phyloP scores from a whole-genome alignment of 2,797 vertebrate species.

The Garrulus glandarius region DNA sequence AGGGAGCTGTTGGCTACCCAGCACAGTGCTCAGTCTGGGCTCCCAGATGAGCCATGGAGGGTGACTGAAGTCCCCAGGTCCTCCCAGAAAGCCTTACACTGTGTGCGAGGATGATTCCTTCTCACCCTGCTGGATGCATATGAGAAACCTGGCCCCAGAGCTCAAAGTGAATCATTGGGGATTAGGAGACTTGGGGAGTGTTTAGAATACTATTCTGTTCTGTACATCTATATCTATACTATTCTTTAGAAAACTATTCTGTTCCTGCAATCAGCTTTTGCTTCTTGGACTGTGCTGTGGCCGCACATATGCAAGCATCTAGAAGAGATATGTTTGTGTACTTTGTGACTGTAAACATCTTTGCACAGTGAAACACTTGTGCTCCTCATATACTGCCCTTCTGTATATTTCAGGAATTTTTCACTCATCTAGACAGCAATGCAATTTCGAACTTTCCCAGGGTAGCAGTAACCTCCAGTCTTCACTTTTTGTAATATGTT shows the following conservation, averaged over 20 bases:
- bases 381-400: background rate
- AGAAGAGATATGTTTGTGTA: background rate
- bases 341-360: background rate
- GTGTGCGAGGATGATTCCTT: accelerated
- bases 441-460: constrained; percentile 31
- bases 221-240: too few relatives aligned
- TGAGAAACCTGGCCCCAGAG: background rate
- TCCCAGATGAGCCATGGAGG: background rate
- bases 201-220: background rate
- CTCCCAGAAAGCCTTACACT: background rate
- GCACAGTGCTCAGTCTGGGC: accelerated
- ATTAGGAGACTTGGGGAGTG: background rate
- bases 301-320: background rate
- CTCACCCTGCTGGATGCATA: background rate
- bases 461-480: constrained; percentile 9
- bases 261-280: background rate
- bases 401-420: constrained; percentile 23
- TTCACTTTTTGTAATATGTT: constrained; percentile 4
- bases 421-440: constrained; percentile 36
- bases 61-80: background rate
- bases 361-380: background rate
- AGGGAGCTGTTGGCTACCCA: background rate
- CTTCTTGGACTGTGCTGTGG: background rate
- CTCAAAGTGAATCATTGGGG: accelerated
- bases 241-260: background rate